Evolutionary conservation across 1,140 invertebrate species (phyloP), one percentile per base, ranked within the genome.

Genomic region (Papilio xuthus): DNA sequence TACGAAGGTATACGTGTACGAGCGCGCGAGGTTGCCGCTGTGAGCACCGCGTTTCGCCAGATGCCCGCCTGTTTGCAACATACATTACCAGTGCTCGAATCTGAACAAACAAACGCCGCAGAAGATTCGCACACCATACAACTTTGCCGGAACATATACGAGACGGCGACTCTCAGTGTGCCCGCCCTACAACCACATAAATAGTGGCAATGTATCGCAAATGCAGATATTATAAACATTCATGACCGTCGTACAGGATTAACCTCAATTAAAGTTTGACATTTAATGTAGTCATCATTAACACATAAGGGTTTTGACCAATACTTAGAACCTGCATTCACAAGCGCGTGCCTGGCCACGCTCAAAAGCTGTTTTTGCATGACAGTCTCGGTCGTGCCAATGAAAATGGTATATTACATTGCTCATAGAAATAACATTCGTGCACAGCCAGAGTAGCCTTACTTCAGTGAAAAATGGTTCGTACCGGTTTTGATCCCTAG

Each of bases 21-120:
- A 28, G 26, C 23, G 89, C 84, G 83, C 85, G 80, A 84, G 69
- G 77, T 83, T 83, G 85, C 83, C 79, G 76, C 78, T 87, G 90
- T 92, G 89, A 90, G 88, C 86, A 90, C 85, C 89, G 87, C 85
- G 88, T 92, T 92, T 92, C 91, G 90, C 90, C 91, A 93, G 90
- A 93, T 92, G 90, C 89, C 90, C 87, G 79, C 85, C 86, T 88
- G 88, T 92, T 93, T 93, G 90, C 92, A 93, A 93, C 90, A 92
- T 89, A 83, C 85, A 87, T 82, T 89, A 86, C 83, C 81, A 83
- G 79, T 80, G 85, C 85, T 83, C 79, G 85, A 84, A 88, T 82
- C 83, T 82, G 53, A 82, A 84, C 83, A 83, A 84, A 85, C 78
- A 78, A 78, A 78, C 23, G 56, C 67, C 77, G 53, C n/a, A 23